A percentile compares a stretch with the other conserved stretches of the same genome.
Conservation (phyloP, 2,113 vertebrate species). For the Canis aureus region DNA sequence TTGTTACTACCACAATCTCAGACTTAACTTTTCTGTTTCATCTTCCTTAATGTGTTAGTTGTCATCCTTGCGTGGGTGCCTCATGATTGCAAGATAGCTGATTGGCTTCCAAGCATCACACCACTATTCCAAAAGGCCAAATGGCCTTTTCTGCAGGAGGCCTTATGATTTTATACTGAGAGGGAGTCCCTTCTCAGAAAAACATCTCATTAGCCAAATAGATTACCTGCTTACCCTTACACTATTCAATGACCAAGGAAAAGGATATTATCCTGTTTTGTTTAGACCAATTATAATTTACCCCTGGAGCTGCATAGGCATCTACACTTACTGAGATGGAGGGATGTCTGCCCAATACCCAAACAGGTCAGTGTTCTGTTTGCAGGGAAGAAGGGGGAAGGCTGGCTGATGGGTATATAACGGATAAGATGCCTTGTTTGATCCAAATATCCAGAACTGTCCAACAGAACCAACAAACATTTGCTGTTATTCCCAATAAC, state of each 20-base stretch:
- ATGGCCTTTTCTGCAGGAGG: neutral
- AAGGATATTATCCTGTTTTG: neutral
- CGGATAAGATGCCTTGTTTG: neutral
- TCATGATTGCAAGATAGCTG: neutral
- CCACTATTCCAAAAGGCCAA: neutral
- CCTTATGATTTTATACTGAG: slow-evolving; percentile 21
- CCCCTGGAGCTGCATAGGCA: neutral
- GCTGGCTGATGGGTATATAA: neutral
- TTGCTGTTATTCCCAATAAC: neutral
- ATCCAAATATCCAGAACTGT: neutral
- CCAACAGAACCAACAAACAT: neutral
- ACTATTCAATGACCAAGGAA: neutral
- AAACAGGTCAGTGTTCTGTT: neutral
- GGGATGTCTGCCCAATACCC: neutral
- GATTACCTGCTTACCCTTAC: neutral
- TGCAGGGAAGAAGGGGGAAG: neutral
- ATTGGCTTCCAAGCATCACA: neutral
- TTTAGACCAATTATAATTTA: neutral
- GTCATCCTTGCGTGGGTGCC: neutral
- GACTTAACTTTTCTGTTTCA: neutral
- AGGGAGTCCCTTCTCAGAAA: neutral
- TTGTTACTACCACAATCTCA: neutral
- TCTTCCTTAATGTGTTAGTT: neutral
- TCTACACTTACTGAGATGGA: neutral
- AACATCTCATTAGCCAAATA: neutral